These are phyloP conservation scores for Regulus satrapa DNA, from an alignment of 2,113 vertebrate genomes.

Conservation along the genomic window DNA sequence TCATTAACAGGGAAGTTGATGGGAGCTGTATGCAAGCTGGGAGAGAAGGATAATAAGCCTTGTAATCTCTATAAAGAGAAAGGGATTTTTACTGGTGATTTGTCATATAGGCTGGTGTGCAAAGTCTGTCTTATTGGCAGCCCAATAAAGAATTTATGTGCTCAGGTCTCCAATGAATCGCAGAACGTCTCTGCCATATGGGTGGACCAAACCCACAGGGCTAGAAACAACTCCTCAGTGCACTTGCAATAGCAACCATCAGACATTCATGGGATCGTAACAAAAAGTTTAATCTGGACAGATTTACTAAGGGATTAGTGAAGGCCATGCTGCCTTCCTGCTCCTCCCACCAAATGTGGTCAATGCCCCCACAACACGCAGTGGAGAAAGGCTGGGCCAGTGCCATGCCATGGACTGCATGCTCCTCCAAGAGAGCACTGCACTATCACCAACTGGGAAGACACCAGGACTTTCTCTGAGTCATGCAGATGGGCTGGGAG, in stretches of 20 bases:
- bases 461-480: fast-evolving
- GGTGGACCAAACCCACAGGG: neutral
- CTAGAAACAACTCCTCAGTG: neutral
- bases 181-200: neutral
- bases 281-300: neutral
- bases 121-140: neutral
- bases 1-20: constrained; percentile 28
- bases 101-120: neutral
- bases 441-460: neutral
- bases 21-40: neutral
- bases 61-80: constrained; percentile 29
- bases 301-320: neutral
- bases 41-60: constrained; percentile 37
- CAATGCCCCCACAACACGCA: fast-evolving
- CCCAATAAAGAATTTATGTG: neutral
- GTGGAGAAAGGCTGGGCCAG: neutral
- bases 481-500: neutral
- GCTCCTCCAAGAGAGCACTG: neutral
- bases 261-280: neutral
- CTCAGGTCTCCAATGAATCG: neutral
- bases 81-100: constrained; percentile 1
- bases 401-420: too few species aligned
- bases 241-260: neutral
- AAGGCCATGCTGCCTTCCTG: neutral
- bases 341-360: neutral